Evolutionary conservation across 2,888 invertebrate genomes (phyloP).

Genomic region (Cosmopolites sordidus): DNA sequence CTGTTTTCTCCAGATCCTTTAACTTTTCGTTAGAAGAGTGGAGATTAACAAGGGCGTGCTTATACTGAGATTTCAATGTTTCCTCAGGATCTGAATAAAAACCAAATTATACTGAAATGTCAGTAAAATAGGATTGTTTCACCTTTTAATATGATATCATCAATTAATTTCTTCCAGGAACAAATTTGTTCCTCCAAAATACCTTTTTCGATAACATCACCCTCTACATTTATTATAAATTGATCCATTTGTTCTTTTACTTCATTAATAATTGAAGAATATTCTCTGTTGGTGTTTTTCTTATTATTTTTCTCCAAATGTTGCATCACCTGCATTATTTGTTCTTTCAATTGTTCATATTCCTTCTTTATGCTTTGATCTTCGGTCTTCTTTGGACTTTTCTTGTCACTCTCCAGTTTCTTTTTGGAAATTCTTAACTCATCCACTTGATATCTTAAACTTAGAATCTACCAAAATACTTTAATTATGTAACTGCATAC

Average conservation of each 20-base stretch:
- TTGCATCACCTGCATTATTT: conserved; percentile 28
- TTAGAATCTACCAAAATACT: conserved; percentile 12
- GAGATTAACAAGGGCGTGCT: conserved; percentile 27
- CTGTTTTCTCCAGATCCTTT: conserved; percentile 28
- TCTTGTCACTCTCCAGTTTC: conserved; percentile 12
- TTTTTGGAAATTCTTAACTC: conserved; percentile 28
- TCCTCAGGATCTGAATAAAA: conserved; percentile 18
- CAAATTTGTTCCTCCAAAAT: conserved; percentile 27
- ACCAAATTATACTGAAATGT: background rate
- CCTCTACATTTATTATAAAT: conserved; percentile 21
- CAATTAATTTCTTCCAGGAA: conserved; percentile 26
- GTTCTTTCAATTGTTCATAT: conserved; percentile 28
- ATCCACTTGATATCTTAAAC: conserved; percentile 29
- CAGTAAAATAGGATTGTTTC: background rate
- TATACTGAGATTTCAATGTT: conserved; percentile 24
- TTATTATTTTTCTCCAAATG: conserved; percentile 26
- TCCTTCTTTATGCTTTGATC: conserved; percentile 23
- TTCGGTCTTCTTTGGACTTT: conserved; percentile 12
- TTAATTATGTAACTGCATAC: background rate
- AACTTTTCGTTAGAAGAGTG: conserved; percentile 28
- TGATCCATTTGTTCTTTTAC: conserved; percentile 27
- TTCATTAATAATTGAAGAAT: conserved; percentile 12
- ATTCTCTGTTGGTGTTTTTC: conserved; percentile 7
- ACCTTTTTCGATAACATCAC: conserved; percentile 20
- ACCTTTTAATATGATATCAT: conserved; percentile 17